Percentiles rank a stretch among this genome's conserved stretches.
Conservation (phyloP, 1,140 invertebrate genomes). For the Drosophila bipectinata region DNA sequence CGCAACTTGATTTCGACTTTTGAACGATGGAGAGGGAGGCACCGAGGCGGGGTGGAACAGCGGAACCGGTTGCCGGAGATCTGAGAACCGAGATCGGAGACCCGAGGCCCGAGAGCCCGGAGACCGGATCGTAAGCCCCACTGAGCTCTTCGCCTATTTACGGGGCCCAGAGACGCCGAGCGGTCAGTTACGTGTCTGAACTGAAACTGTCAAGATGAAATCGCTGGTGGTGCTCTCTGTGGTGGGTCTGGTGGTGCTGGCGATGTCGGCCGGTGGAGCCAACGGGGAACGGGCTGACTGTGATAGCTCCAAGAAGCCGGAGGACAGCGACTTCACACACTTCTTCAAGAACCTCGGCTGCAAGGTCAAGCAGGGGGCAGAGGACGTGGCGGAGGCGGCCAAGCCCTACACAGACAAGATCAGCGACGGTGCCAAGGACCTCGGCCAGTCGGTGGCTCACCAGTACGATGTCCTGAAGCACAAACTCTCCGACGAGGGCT, state of each 20-base stretch:
- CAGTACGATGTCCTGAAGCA: slow-evolving; percentile 78
- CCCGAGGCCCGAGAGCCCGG: neutral
- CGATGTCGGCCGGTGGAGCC: slow-evolving; percentile 7
- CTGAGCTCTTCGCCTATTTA: neutral
- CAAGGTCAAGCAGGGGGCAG: slow-evolving; percentile 66
- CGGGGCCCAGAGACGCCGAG: neutral
- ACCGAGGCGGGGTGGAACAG: no score
- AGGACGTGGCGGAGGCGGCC: slow-evolving; percentile 56
- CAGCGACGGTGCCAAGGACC: slow-evolving; percentile 66
- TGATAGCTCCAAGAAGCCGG: slow-evolving; percentile 51
- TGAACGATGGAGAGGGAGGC: neutral
- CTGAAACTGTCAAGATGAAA: slow-evolving; percentile 50
- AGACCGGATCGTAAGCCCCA: neutral
- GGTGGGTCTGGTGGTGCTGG: slow-evolving; percentile 47
- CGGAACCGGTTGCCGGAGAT: slow-evolving; percentile 24
- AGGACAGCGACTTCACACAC: slow-evolving; percentile 68
- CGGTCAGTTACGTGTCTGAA: slow-evolving; percentile 25
- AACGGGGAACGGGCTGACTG: slow-evolving; percentile 44
- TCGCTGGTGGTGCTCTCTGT: slow-evolving; percentile 36
- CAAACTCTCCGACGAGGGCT: slow-evolving; percentile 62
- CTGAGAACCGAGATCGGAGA: slow-evolving; percentile 1
- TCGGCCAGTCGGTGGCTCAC: slow-evolving; percentile 59
- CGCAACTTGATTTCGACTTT: slow-evolving; percentile 33
- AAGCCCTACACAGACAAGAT: slow-evolving; percentile 71
- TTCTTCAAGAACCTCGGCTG: slow-evolving; percentile 76